phyloP scores from a whole-genome alignment of 1,140 invertebrate genomes.

The Drosophila repleta region DNA sequence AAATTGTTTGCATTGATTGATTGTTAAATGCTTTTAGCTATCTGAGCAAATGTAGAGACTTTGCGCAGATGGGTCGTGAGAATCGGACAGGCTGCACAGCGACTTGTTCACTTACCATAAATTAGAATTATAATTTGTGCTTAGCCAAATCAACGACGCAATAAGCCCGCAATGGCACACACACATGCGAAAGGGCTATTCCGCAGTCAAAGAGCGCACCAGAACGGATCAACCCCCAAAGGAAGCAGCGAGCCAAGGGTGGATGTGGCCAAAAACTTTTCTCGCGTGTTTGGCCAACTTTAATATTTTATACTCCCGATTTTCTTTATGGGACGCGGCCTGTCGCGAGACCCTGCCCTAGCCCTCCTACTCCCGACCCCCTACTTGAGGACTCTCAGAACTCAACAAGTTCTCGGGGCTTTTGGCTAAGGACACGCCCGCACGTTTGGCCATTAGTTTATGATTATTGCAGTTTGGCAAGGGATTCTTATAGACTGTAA shows the following conservation, averaged over 20 bases:
- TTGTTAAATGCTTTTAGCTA: conserved; percentile 29
- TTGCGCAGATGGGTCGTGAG: conserved; percentile 22
- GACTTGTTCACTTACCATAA: conserved; percentile 70
- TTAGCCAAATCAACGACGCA: conserved; percentile 80
- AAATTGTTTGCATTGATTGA: conserved; percentile 50
- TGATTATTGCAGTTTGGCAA: conserved; percentile 70
- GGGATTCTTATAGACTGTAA: conserved; percentile 15
- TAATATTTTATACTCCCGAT: conserved; percentile 79
- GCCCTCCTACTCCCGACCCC: background rate
- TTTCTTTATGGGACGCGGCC: conserved; percentile 66
- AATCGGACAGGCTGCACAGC: conserved; percentile 22
- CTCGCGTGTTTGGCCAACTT: conserved; percentile 79
- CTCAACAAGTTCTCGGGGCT: conserved; percentile 66
- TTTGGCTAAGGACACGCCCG: conserved; percentile 64
- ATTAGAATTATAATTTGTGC: conserved; percentile 76
- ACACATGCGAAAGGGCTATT: conserved; percentile 72
- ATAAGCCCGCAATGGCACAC: conserved; percentile 64
- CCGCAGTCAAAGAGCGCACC: conserved; percentile 11
- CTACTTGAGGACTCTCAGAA: conserved; percentile 27
- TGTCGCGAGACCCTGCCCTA: background rate
- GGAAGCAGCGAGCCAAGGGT: conserved; percentile 17
- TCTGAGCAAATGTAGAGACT: conserved; percentile 2
- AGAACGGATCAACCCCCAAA: conserved; percentile 59
- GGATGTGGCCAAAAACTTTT: conserved; percentile 63
- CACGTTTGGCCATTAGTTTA: conserved; percentile 71